These are phyloP conservation scores for Agrilus cyanescens DNA, from an alignment of 2,888 invertebrate genomes.

Conservation along the genomic window DNA sequence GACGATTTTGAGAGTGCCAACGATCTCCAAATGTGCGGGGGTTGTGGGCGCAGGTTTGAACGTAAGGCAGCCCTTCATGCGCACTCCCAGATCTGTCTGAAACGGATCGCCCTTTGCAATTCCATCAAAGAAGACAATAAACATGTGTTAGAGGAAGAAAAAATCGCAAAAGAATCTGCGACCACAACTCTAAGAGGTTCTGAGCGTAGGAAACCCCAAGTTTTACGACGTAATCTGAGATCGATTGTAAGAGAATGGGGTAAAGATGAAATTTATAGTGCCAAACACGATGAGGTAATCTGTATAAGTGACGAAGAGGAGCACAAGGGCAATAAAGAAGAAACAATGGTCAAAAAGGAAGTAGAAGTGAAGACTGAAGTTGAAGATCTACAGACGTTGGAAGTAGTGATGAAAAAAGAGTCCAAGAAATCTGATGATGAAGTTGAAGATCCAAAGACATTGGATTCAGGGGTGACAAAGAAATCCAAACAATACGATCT, in stretches of 20 bases:
- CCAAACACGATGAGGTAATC: too few species aligned
- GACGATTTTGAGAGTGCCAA: slow-evolving; percentile 52
- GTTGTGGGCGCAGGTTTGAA: slow-evolving; percentile 61
- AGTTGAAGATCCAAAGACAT: too few species aligned
- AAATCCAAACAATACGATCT: too few species aligned
- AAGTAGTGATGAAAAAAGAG: slow-evolving; percentile 5
- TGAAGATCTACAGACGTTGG: slow-evolving; percentile 11
- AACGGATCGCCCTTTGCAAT: slow-evolving; percentile 39
- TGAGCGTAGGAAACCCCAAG: slow-evolving; percentile 5
- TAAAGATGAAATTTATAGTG: too few species aligned
- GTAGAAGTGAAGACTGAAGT: slow-evolving; percentile 10
- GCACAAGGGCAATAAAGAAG: too few species aligned
- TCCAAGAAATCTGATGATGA: too few species aligned
- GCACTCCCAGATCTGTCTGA: slow-evolving; percentile 56
- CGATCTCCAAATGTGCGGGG: slow-evolving; percentile 50
- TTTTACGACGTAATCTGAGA: background rate
- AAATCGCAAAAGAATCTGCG: background rate
- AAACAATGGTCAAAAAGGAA: background rate
- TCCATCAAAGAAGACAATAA: slow-evolving; percentile 23
- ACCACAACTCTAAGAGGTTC: background rate
- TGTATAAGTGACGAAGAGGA: too few species aligned
- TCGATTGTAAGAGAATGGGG: too few species aligned
- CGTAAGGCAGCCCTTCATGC: slow-evolving; percentile 59
- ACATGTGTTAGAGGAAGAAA: slow-evolving; percentile 8
- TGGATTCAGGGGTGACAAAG: too few species aligned